These are phyloP conservation scores for Cosmopolites sordidus DNA, from an alignment of 2,888 invertebrate species.

Conservation along the genomic window DNA sequence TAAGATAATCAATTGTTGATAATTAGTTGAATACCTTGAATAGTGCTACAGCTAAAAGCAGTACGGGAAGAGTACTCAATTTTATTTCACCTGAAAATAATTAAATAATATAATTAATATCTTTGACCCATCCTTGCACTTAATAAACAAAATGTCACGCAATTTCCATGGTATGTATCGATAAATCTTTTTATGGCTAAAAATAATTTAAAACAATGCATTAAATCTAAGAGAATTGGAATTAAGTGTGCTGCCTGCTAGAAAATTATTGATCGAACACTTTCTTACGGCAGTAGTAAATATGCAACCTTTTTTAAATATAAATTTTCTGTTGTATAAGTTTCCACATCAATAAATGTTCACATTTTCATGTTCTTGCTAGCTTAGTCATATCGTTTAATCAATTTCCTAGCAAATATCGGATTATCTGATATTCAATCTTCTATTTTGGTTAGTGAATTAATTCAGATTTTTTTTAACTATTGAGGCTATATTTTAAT, in stretches of 20 bases:
- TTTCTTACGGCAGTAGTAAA: neutral
- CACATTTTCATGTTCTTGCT: neutral
- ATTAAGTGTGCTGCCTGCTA: neutral
- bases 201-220: neutral
- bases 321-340: conserved; percentile 1
- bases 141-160: too few species aligned
- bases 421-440: too few species aligned
- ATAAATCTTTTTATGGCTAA: neutral
- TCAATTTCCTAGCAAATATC: too few species aligned
- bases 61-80: conserved; percentile 29
- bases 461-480: too few species aligned
- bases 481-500: too few species aligned
- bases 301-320: neutral
- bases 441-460: too few species aligned
- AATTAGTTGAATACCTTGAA: conserved; percentile 27
- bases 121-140: too few species aligned
- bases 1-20: conserved; percentile 1
- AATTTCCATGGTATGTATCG: too few species aligned
- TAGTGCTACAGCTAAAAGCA: conserved; percentile 29
- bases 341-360: neutral
- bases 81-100: conserved; percentile 32
- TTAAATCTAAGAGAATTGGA: neutral
- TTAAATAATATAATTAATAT: neutral
- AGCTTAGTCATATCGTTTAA: too few species aligned
- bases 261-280: neutral